These are phyloP conservation scores for Heteronetta atricapilla DNA, from an alignment of 2,113 vertebrate species.

Conservation along the genomic window DNA sequence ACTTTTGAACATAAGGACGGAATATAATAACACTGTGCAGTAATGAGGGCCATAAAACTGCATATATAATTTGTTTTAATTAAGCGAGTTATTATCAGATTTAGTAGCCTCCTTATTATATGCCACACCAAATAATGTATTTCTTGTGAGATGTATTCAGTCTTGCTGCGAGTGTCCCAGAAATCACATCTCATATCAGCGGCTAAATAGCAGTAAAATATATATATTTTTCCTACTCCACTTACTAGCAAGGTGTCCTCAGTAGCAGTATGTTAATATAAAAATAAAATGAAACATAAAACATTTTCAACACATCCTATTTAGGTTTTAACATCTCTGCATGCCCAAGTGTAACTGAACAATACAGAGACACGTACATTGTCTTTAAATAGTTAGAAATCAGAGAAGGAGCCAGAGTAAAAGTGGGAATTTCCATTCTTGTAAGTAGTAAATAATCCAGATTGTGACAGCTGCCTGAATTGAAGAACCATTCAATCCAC, in stretches of 20 bases:
- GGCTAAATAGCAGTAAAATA: too few species aligned
- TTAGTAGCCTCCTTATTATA: neutral
- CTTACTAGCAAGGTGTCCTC: neutral
- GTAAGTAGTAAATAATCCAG: neutral
- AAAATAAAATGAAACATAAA: neutral
- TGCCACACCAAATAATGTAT: neutral
- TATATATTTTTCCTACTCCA: too few species aligned
- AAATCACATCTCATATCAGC: neutral
- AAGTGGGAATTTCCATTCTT: too few species aligned
- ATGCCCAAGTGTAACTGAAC: fast-evolving
- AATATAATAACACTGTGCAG: neutral
- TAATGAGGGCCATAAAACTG: neutral
- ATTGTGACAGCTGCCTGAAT: neutral
- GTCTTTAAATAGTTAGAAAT: neutral
- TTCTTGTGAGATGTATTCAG: neutral
- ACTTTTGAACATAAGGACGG: neutral
- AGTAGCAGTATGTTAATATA: neutral
- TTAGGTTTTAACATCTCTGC: neutral
- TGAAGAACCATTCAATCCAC: neutral
- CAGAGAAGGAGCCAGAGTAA: neutral
- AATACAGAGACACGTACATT: fast-evolving
- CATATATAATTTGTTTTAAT: neutral
- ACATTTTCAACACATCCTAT: neutral
- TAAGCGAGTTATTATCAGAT: neutral
- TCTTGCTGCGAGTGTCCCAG: neutral